Percentiles rank a stretch among this genome's conserved stretches.
Conservation (phyloP, 1,140 invertebrate species). For the Mesaphorura yosii region DNA sequence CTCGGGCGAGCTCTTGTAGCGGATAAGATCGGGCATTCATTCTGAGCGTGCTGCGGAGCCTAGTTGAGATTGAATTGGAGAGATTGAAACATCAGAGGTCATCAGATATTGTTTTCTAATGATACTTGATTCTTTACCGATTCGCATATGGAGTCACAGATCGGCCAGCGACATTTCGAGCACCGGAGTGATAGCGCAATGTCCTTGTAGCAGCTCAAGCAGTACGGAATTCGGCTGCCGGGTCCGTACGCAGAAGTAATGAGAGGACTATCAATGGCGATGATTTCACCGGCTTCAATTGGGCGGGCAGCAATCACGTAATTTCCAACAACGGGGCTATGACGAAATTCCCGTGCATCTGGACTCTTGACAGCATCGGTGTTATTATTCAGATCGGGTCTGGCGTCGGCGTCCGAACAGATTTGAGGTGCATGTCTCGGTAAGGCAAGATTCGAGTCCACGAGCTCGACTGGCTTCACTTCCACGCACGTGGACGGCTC, state of each 20-base stretch:
- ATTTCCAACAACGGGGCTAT: conserved; percentile 16
- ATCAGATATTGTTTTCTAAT: conserved; percentile 1
- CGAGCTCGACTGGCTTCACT: no score
- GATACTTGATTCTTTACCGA: background rate
- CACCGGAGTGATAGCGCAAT: conserved; percentile 11
- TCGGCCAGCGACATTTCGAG: conserved; percentile 20
- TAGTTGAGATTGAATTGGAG: background rate
- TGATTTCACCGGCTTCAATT: conserved; percentile 21
- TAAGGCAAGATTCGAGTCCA: no score
- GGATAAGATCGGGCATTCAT: conserved; percentile 12
- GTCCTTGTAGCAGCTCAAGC: conserved; percentile 20
- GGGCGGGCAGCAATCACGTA: conserved; percentile 19
- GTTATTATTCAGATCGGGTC: no score
- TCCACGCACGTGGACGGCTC: no score
- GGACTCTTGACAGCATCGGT: no score
- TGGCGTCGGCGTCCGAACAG: no score
- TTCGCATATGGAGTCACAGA: conserved; percentile 13
- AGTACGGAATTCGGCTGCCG: conserved; percentile 12
- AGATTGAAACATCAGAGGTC: background rate
- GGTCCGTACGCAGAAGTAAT: conserved; percentile 6
- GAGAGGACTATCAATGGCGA: conserved; percentile 10
- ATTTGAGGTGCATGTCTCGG: no score
- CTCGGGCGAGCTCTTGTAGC: conserved; percentile 1
- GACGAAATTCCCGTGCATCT: conserved; percentile 4
- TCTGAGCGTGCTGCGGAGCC: conserved; percentile 8